Evolutionary conservation across 1,140 invertebrate genomes (phyloP).

Genomic region (Trachelipus rathkii): DNA sequence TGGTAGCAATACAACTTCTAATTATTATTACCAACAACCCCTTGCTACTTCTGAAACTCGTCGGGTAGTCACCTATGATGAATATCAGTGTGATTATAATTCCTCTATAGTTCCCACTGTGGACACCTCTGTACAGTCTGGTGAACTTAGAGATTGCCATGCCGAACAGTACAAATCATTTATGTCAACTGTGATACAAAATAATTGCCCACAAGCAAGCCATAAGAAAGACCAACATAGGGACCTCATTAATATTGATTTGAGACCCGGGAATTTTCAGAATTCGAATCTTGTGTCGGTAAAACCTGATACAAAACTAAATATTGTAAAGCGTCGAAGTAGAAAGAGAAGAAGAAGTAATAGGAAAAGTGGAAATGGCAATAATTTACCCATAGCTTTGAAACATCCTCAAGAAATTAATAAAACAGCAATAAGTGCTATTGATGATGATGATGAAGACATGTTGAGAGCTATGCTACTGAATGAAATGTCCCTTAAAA

Average conservation of each 20-base stretch:
- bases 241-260: not conserved
- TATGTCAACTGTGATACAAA: not conserved
- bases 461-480: not conserved
- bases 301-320: not conserved
- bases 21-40: not conserved
- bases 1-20: not conserved
- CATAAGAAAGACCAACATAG: not conserved
- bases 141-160: not conserved
- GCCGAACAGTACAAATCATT: slow-evolving; percentile 1
- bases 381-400: not conserved
- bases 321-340: not conserved
- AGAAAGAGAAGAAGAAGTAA: not conserved
- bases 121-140: not conserved
- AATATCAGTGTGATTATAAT: not conserved
- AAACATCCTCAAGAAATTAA: not conserved
- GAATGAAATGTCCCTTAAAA: not conserved
- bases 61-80: not conserved
- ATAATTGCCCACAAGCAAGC: not conserved
- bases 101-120: not conserved
- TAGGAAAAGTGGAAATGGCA: not conserved
- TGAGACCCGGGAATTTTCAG: not conserved
- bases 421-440: not conserved
- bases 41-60: not conserved
- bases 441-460: not conserved
- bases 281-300: not conserved